Percentiles rank a stretch among this genome's conserved stretches.
Conservation (phyloP, 2,113 vertebrate genomes). For the Seriola rivoliana region DNA sequence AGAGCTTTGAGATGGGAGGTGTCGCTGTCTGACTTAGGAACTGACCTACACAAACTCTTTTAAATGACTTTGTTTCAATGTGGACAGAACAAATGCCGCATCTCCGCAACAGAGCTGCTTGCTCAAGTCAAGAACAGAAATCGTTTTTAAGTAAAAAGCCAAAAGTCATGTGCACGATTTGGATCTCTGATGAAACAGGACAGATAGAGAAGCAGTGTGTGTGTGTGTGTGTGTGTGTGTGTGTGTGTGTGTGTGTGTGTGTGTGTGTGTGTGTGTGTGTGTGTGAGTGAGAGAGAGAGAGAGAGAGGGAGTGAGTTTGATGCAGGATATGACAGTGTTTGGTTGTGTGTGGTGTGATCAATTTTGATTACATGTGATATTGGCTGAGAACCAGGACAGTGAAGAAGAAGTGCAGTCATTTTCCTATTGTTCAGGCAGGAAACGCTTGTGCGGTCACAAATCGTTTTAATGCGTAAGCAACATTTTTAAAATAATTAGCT, state of each 20-base stretch:
- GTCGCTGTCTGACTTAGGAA: neutral
- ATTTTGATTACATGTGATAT: slow-evolving; percentile 13
- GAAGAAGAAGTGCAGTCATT: no score
- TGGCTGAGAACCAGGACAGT: neutral
- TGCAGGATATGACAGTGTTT: neutral
- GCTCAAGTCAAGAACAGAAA: slow-evolving; percentile 28
- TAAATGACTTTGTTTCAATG: neutral
- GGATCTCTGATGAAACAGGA: no score
- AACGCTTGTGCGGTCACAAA: neutral
- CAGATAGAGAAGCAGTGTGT: no score
- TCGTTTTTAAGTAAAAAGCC: slow-evolving; percentile 38
- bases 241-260: slow-evolving; percentile 11
- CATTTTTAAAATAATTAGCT: neutral
- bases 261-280: neutral
- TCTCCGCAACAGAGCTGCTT: slow-evolving; percentile 11
- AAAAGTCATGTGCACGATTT: neutral
- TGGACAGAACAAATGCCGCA: slow-evolving; percentile 19
- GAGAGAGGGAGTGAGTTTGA: no score
- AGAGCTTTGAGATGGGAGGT: slow-evolving; percentile 4
- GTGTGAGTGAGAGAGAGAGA: no score
- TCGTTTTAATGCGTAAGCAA: neutral
- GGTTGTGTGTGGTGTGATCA: neutral
- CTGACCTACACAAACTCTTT: slow-evolving; percentile 5
- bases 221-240: no score
- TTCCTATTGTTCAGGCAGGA: neutral